phyloP scores from a whole-genome alignment of 2,888 invertebrate species.

The Ypsolopha scabrella region DNA sequence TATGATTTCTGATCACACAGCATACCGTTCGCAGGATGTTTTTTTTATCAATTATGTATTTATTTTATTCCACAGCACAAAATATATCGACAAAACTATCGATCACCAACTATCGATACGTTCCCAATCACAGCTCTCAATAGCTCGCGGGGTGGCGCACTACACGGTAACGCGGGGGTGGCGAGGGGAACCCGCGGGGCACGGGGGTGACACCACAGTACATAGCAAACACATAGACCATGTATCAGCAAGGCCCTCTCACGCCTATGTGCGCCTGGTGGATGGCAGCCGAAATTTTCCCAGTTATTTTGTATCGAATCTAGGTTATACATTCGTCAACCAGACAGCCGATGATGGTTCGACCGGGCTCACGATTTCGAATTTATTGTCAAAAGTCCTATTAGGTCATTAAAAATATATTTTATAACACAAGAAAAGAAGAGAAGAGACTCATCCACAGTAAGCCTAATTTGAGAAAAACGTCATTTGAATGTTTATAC shows the following conservation, averaged over 20 bases:
- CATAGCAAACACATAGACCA: slow-evolving; percentile 52
- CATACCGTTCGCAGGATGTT: too few species aligned
- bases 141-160: slow-evolving; percentile 57
- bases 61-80: slow-evolving; percentile 1
- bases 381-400: too few species aligned
- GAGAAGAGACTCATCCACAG: too few species aligned
- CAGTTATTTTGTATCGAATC: slow-evolving; percentile 68
- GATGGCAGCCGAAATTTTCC: slow-evolving; percentile 62
- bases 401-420: too few species aligned
- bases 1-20: too few species aligned
- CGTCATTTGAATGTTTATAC: too few species aligned
- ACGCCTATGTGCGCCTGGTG: slow-evolving; percentile 23
- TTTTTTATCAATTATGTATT: too few species aligned
- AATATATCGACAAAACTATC: slow-evolving; percentile 29
- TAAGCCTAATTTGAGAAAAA: too few species aligned
- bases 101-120: slow-evolving; percentile 21
- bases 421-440: too few species aligned
- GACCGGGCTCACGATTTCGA: too few species aligned
- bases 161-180: slow-evolving; percentile 40
- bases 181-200: slow-evolving; percentile 29
- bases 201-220: slow-evolving; percentile 27
- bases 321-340: slow-evolving; percentile 56
- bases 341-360: background rate
- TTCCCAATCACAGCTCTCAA: slow-evolving; percentile 26
- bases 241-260: slow-evolving; percentile 53